These are phyloP conservation scores for Coreoperca whiteheadi DNA, from an alignment of 2,113 vertebrate genomes.

Conservation along the genomic window DNA sequence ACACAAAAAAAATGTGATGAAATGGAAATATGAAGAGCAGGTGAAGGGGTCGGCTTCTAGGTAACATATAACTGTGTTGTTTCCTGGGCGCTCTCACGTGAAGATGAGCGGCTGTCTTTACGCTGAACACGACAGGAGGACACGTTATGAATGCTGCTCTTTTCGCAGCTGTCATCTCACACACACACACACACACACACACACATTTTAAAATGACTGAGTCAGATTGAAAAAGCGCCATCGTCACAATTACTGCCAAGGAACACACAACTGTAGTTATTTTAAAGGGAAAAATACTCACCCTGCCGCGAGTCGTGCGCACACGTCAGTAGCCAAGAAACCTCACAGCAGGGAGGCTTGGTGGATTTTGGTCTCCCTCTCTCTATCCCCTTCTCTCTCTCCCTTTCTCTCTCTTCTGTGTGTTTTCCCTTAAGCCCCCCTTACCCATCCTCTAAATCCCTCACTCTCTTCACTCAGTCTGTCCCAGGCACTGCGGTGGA, in stretches of 20 bases:
- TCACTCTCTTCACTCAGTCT: constrained; percentile 73
- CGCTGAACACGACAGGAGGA: constrained; percentile 47
- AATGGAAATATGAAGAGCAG: constrained; percentile 10
- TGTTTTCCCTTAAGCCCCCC: constrained; percentile 65
- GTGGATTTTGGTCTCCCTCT: constrained; percentile 53
- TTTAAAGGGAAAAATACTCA: constrained; percentile 65
- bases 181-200: constrained; percentile 6
- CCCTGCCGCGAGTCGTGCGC: constrained; percentile 78
- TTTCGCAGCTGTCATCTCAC: constrained; percentile 41
- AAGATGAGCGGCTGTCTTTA: constrained; percentile 41
- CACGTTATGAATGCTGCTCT: constrained; percentile 41
- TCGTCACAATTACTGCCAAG: constrained; percentile 25
- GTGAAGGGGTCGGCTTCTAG: background rate
- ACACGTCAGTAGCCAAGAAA: constrained; percentile 73
- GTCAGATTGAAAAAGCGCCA: constrained; percentile 37
- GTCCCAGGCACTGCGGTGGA: constrained; percentile 82
- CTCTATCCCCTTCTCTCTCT: constrained; percentile 22
- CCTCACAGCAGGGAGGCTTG: constrained; percentile 71
- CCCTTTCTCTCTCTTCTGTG: constrained; percentile 22
- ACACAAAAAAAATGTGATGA: background rate
- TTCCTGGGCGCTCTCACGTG: constrained; percentile 11
- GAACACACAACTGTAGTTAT: constrained; percentile 29
- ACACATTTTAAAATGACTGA: constrained; percentile 17
- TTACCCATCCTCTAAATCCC: constrained; percentile 77
- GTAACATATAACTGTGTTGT: background rate